phyloP scores from a whole-genome alignment of 2,113 vertebrate genomes.

The Antechinus flavipes region DNA sequence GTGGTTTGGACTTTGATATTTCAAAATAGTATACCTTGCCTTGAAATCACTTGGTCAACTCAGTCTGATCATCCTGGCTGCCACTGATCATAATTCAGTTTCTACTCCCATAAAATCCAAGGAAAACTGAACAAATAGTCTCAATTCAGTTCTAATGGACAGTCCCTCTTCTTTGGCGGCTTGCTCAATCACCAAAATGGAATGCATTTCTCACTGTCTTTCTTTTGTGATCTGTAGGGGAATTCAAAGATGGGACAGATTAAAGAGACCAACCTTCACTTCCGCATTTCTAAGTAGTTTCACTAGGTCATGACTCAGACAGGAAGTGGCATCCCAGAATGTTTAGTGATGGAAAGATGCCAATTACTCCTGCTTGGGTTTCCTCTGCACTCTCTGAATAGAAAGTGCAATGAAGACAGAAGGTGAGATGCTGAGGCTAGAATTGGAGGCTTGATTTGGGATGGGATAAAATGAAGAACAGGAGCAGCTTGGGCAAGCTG shows the following conservation, averaged over 20 bases:
- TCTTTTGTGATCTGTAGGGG: not conserved
- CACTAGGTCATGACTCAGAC: not conserved
- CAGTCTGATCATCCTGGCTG: not conserved
- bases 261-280: accelerated
- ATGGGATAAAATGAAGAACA: not conserved
- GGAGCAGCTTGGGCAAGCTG: not conserved
- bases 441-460: not conserved
- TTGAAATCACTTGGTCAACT: not conserved
- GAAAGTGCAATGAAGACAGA: not conserved
- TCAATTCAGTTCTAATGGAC: conserved; percentile 22
- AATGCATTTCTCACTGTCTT: not conserved
- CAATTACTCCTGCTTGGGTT: not conserved
- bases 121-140: not conserved
- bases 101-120: not conserved
- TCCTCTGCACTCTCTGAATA: not conserved
- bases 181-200: not conserved
- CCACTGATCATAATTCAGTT: not conserved
- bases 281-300: not conserved
- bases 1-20: not conserved
- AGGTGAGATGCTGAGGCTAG: not conserved
- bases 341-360: not conserved
- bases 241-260: not conserved
- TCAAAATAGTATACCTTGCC: not conserved
- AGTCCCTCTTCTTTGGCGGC: conserved; percentile 1
- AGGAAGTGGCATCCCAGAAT: not conserved